Evolutionary conservation across 2,797 vertebrate species (phyloP).

Genomic region (Clamator glandarius): DNA sequence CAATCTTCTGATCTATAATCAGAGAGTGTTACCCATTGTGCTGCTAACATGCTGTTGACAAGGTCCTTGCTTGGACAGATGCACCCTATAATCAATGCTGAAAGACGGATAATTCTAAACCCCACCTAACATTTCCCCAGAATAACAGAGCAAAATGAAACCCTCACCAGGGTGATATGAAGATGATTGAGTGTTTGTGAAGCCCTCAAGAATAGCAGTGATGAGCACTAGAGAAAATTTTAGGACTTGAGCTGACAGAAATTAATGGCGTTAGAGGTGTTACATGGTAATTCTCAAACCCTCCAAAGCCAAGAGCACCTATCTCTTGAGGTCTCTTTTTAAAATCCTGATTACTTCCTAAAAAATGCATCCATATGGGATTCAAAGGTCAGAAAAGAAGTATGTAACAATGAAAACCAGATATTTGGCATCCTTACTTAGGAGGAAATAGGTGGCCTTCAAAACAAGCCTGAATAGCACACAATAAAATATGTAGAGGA

Average conservation of each 20-base stretch:
- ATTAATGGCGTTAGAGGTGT: not conserved
- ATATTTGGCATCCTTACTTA: not conserved
- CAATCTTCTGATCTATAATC: not conserved
- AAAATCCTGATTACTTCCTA: not conserved
- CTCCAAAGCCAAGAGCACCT: not conserved
- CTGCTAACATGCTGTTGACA: not conserved
- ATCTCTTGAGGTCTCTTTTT: not conserved
- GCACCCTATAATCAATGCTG: constrained; percentile 1
- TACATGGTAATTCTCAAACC: not conserved
- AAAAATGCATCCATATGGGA: not conserved
- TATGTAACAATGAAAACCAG: not conserved
- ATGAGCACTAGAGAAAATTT: constrained; percentile 7
- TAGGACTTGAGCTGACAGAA: not conserved
- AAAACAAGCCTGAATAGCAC: not conserved
- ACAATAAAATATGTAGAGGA: not conserved
- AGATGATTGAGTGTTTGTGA: constrained; percentile 9
- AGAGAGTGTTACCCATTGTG: not conserved
- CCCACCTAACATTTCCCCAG: not conserved
- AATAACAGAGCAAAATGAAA: constrained; percentile 22
- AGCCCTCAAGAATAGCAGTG: not conserved
- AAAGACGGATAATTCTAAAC: not conserved
- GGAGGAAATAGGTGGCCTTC: constrained; percentile 25
- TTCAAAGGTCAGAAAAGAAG: constrained; percentile 17
- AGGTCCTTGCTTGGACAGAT: not conserved
- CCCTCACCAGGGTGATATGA: not conserved